Conservation (phyloP, 2,888 invertebrate species). For the Conomelus anceps region DNA sequence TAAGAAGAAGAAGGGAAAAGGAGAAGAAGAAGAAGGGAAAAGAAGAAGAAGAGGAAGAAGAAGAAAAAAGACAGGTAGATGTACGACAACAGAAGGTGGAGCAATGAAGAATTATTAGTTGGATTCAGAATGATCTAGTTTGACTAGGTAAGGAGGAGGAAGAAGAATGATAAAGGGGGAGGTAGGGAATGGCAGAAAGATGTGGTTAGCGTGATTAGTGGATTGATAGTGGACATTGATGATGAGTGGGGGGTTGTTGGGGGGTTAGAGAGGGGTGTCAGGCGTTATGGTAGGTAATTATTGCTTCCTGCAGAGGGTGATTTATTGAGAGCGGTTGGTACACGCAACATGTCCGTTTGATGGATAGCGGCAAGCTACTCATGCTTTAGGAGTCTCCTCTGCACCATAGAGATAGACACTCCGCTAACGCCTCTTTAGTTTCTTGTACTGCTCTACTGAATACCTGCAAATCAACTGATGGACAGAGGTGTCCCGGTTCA, state of each 20-base stretch:
- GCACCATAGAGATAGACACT: no score
- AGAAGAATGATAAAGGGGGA: not conserved
- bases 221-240: not conserved
- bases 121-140: not conserved
- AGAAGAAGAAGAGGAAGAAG: no score
- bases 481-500: no score
- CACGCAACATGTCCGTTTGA: not conserved
- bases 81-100: not conserved
- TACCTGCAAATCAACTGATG: no score
- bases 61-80: not conserved
- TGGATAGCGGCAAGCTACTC: not conserved
- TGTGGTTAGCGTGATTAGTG: not conserved
- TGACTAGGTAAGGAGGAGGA: not conserved
- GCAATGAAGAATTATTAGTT: not conserved
- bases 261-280: not conserved
- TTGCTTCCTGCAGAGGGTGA: slow-evolving; percentile 10
- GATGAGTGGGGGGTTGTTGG: not conserved
- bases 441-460: no score
- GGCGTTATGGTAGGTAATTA: slow-evolving; percentile 14
- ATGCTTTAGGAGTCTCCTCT: not conserved
- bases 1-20: not conserved
- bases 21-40: not conserved
- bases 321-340: slow-evolving; percentile 5
- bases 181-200: not conserved
- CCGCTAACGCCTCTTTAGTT: not conserved